Evolutionary conservation across 1,140 invertebrate species (phyloP), one percentile per base, ranked within the genome.

Genomic region (Meteorus sp.): DNA sequence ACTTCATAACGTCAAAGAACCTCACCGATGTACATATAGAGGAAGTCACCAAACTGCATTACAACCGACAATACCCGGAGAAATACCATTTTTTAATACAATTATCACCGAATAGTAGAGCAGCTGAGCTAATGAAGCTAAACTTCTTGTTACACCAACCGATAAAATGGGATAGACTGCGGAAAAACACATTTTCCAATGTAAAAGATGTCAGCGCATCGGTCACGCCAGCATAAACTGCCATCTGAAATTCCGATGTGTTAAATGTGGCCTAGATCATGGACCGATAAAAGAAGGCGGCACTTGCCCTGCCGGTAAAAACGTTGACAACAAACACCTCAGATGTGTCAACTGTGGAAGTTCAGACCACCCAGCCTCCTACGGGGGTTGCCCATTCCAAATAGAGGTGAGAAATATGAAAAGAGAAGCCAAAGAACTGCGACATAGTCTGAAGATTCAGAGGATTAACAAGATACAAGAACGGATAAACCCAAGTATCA

Each of bases 81-180:
- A 15, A 25, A 11, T 11, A 29, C 7, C 19, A 29, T 20, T 50
- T 50, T 9, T 7, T 58, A 9, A 44, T 58, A 3, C 43, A 58
- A 22, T 5, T 50, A 1, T 22, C 15, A 13, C 33, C 23, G 3
- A 15, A 39, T 11, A 39, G 35, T 39, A 15, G 15, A 8, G 8
- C 13, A 7, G 15, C 8, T n/a, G 35, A 39, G 15, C 35, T 39
- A 4, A 39, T 13, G 3, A 3, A 39, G 3, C 8, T 39, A 7
- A 39, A 15, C 8, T n/a, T 4, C 8, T 13, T 39, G 15, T 7
- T 15, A 3, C 37, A 63, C 25, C 62, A 60, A 48, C 11, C 39
- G 29, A 23, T 63, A 3, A 19, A n/a, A 1, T 63, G 53, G 58
- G 58, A 60, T 19, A 27, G 43, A 22, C 17, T 60, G 11, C 54